Percentiles rank a stretch among this genome's conserved stretches.
phyloP scores from a whole-genome alignment of 64 coral and sea anemone genomes.

The Actinia equina region DNA sequence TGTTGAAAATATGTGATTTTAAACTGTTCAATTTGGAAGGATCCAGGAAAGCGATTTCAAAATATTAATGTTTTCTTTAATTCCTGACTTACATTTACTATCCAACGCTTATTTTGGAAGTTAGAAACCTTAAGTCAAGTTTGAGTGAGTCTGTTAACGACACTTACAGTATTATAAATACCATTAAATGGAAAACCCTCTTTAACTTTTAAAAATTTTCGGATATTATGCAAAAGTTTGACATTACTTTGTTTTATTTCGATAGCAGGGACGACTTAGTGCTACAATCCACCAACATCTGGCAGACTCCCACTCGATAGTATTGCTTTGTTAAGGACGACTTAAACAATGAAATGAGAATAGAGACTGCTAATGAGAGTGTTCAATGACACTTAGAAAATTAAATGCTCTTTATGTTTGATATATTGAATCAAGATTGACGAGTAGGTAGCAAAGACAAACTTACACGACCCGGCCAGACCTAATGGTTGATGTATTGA shows the following conservation, averaged over 20 bases:
- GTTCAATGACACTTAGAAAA: constrained; percentile 5
- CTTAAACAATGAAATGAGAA: constrained; percentile 2
- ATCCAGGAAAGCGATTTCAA: too few species aligned
- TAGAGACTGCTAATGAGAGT: background rate
- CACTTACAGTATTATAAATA: too few species aligned
- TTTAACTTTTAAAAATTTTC: background rate
- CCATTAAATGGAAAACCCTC: background rate
- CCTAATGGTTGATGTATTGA: background rate
- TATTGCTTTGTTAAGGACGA: background rate
- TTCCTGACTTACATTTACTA: too few species aligned
- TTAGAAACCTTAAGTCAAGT: background rate
- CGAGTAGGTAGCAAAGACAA: background rate
- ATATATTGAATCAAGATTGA: background rate
- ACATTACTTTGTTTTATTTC: background rate
- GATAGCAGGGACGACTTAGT: background rate
- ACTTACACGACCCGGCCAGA: background rate
- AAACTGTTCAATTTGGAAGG: too few species aligned
- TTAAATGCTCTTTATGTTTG: background rate
- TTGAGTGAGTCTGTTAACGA: too few species aligned
- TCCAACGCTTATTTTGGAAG: background rate
- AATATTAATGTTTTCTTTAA: too few species aligned
- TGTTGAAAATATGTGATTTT: too few species aligned
- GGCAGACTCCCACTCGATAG: background rate
- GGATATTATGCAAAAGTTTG: background rate
- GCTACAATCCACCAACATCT: constrained; percentile 4